These are phyloP conservation scores for Ectemnius continuus DNA, from an alignment of 2,888 invertebrate species.

Conservation along the genomic window DNA sequence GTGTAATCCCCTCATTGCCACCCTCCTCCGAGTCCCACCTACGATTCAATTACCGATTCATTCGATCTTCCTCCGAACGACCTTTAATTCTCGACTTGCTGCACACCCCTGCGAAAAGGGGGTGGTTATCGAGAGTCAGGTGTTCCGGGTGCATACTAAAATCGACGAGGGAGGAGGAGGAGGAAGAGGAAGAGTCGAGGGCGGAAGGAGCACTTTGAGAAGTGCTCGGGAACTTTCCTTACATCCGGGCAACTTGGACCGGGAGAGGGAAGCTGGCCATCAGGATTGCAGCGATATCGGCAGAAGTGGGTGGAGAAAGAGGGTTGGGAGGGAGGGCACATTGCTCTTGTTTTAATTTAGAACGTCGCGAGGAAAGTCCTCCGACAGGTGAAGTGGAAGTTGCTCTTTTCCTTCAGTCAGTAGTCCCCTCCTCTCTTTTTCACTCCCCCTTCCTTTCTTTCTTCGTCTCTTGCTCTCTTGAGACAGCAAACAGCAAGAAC, in stretches of 20 bases:
- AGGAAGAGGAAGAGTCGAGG: no score
- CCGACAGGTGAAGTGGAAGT: neutral
- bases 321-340: neutral
- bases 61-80: neutral
- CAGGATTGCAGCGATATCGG: neutral
- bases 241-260: neutral
- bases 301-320: neutral
- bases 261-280: neutral
- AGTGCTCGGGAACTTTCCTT: neutral
- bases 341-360: slow-evolving; percentile 4
- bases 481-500: neutral
- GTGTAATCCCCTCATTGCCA: neutral
- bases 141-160: slow-evolving; percentile 1
- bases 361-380: neutral
- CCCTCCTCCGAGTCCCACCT: neutral
- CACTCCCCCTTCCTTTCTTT: neutral
- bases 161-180: no score
- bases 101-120: neutral
- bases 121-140: neutral
- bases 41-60: neutral
- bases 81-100: neutral
- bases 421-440: no score
- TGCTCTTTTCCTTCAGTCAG: neutral
- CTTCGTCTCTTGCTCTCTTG: neutral
- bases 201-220: no score